A percentile compares a stretch with the other conserved stretches of the same genome.
Evolutionary conservation across 2,113 vertebrate species (phyloP).

Genomic region (Scalopus aquaticus): DNA sequence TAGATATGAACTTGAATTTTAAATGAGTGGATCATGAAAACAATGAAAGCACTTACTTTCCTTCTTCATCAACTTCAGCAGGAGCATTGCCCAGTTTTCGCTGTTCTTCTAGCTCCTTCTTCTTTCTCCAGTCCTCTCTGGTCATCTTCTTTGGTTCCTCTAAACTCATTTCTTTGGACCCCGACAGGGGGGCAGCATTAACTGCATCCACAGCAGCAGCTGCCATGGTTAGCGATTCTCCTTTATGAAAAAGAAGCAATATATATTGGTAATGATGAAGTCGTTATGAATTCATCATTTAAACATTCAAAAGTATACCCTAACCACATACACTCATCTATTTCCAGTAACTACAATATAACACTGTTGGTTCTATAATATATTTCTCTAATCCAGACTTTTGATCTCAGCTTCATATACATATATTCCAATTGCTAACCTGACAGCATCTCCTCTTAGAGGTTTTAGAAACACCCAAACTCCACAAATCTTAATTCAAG

Average conservation of each 20-base stretch:
- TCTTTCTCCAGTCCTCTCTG: slow-evolving; percentile 98
- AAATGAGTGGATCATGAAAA: neutral
- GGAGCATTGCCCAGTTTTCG: slow-evolving; percentile 97
- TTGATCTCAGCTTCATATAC: neutral
- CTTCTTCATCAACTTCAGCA: slow-evolving; percentile 98
- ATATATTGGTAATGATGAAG: neutral
- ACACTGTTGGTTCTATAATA: neutral
- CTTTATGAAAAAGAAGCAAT: neutral
- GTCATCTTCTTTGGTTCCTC: slow-evolving; percentile 99
- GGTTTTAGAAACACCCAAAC: neutral
- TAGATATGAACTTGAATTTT: slow-evolving; percentile 3
- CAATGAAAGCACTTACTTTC: slow-evolving; percentile 90
- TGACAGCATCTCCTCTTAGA: neutral
- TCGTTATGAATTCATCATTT: neutral
- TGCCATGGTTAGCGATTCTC: slow-evolving; percentile 61
- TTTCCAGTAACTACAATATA: neutral
- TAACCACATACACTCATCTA: neutral
- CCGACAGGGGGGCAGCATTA: slow-evolving; percentile 72
- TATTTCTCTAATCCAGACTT: neutral
- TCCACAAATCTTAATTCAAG: neutral
- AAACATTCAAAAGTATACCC: neutral
- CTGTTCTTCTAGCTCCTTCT: slow-evolving; percentile 98
- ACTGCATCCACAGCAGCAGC: slow-evolving; percentile 62
- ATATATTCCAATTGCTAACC: neutral
- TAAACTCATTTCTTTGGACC: slow-evolving; percentile 89